Conservation (phyloP, 1,140 invertebrate species). For the Bombus superbus region DNA sequence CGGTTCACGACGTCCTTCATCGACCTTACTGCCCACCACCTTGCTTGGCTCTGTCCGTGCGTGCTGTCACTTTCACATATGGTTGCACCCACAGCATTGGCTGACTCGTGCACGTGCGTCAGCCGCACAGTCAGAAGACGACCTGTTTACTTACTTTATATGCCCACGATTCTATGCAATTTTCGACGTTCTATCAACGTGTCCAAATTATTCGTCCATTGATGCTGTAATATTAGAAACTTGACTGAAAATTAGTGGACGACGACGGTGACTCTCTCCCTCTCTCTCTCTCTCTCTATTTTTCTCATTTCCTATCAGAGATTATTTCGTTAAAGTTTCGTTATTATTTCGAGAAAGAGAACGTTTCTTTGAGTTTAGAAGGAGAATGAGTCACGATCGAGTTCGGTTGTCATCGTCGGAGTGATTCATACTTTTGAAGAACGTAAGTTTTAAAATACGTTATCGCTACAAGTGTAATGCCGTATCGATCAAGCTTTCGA, state of each 20-base stretch:
- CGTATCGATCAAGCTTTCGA: no score
- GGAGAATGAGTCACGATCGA: neutral
- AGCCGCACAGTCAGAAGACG: conserved; percentile 20
- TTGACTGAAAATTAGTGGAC: no score
- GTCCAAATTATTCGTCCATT: neutral
- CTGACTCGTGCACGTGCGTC: conserved; percentile 48
- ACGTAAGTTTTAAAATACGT: no score
- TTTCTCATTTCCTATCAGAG: no score
- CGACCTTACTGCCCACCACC: conserved; percentile 71
- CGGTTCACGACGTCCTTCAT: conserved; percentile 69
- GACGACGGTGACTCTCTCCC: no score
- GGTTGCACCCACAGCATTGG: conserved; percentile 36
- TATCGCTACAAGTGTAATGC: no score
- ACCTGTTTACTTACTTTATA: conserved; percentile 34
- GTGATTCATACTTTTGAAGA: no score
- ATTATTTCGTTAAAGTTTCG: no score
- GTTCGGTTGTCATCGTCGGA: no score
- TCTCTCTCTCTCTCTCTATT: no score
- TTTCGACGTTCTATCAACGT: neutral
- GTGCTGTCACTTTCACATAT: conserved; percentile 70
- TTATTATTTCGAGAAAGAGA: no score
- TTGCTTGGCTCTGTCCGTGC: conserved; percentile 13
- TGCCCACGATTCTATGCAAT: neutral
- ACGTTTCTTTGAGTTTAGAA: no score
- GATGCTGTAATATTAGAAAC: neutral